phyloP scores from a whole-genome alignment of 2,888 invertebrate species.

The Xylophagus ater region DNA sequence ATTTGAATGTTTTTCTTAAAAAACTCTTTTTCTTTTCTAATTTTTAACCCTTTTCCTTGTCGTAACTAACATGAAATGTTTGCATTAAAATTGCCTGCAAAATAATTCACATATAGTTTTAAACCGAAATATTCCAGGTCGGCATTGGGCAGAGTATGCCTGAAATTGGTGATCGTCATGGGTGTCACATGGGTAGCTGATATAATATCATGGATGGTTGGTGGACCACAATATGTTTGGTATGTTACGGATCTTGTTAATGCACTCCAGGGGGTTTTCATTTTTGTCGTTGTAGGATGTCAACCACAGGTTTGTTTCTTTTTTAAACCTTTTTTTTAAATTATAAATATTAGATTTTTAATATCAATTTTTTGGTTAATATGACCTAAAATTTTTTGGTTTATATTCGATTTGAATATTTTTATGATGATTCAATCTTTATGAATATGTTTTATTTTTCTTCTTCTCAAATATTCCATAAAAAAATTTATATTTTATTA shows the following conservation, averaged over 20 bases:
- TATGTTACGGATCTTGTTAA: constrained; percentile 76
- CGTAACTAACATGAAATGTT: too few relatives aligned
- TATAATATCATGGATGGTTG: constrained; percentile 71
- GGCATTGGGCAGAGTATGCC: constrained; percentile 70
- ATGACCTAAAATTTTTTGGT: constrained; percentile 1
- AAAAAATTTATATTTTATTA: too few relatives aligned
- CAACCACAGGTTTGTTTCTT: constrained; percentile 60
- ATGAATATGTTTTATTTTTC: too few relatives aligned
- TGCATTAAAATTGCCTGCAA: constrained; percentile 3
- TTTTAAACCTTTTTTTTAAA: constrained; percentile 12
- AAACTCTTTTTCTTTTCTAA: too few relatives aligned
- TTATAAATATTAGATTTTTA: constrained; percentile 21
- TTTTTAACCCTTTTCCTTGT: too few relatives aligned
- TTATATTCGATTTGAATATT: constrained; percentile 7
- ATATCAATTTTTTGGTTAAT: neutral
- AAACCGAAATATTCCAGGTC: constrained; percentile 46
- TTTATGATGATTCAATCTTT: too few relatives aligned
- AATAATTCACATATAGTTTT: constrained; percentile 18
- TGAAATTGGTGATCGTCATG: constrained; percentile 76
- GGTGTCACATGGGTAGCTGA: constrained; percentile 71
- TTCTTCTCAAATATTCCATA: too few relatives aligned
- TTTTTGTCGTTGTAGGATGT: constrained; percentile 79
- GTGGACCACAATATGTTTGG: constrained; percentile 72
- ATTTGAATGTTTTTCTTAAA: too few relatives aligned
- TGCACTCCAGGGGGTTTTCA: constrained; percentile 77